phyloP scores from a whole-genome alignment of 2,888 invertebrate genomes.

The Heteropelma amictum region DNA sequence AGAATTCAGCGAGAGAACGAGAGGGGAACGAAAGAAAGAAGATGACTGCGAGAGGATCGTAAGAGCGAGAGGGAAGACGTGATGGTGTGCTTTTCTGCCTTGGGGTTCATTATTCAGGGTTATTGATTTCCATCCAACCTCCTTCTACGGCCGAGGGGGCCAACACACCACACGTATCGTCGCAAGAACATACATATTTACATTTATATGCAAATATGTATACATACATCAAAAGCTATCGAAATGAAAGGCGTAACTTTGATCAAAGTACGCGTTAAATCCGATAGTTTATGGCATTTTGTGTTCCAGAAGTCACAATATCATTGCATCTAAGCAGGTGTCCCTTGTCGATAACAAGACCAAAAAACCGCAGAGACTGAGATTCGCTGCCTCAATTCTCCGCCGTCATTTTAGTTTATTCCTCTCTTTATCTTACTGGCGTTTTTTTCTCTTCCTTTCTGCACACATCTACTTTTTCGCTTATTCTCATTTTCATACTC shows the following conservation, averaged over 20 bases:
- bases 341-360: neutral
- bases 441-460: no score
- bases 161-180: constrained; percentile 65
- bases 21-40: constrained; percentile 31
- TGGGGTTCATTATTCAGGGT: constrained; percentile 77
- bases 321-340: neutral
- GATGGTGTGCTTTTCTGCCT: constrained; percentile 67
- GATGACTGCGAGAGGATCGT: constrained; percentile 49
- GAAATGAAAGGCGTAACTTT: constrained; percentile 6
- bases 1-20: constrained; percentile 37
- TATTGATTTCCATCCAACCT: constrained; percentile 77
- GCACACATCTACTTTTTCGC: no score
- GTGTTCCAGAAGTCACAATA: neutral
- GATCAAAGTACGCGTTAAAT: neutral
- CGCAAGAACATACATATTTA: constrained; percentile 24
- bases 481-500: no score
- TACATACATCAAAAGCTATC: neutral
- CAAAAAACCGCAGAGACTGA: constrained; percentile 52
- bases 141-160: constrained; percentile 69
- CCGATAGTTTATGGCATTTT: neutral
- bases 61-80: constrained; percentile 45
- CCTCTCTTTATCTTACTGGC: no score
- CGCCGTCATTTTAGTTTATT: neutral
- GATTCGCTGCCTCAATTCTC: constrained; percentile 57
- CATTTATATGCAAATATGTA: constrained; percentile 2